Base-by-base conservation (phyloP, 2,888 invertebrate species). In the Hylaea fasciaria region DNA sequence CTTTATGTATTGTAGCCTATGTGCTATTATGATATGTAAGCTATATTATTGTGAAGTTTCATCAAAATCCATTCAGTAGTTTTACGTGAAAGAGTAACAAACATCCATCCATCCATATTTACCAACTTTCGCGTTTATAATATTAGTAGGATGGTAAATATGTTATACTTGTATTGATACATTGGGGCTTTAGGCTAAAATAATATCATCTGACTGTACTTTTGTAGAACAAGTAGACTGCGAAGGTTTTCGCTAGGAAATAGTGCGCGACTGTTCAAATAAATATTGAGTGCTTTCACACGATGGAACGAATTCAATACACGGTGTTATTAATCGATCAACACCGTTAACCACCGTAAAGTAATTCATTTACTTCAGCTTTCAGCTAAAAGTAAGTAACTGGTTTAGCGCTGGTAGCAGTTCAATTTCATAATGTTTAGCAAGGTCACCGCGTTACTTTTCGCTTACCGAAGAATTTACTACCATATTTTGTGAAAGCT, bases 201-300 rank as follows among this genome's bases (percentile, higher is more conserved):
- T 32, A 32, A 4, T 32, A 32, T 32, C 32, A 9, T 32, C 32
- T 32, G 32, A 32, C 32, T 32, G 32, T 32, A 32, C 32, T 22
- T 22, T 22, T 22, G 5, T 5, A 22, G 22, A 83, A 69, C 72
- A 87, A 91, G 76, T 90, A 91, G 90, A 89, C 84, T 90, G 89
- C 85, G 84, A 86, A 89, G 81, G 76, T 80, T 79, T 72, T 76
- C 69, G 72, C 70, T 74, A 77, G 80, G 83, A 89, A 91, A 88
- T 89, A 78, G 85, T 74, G 85, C 85, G 80, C 76, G 75, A 80
- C 82, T 79, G 80, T 81, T 74, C 74, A 78, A 73, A 67, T 71
- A 69, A 74, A 70, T 70, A 55, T 64, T 70, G 69, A 77, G 81
- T 84, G 32, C 47, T 87, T 87, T 87, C 84, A 78, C 82, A 76